A percentile compares a stretch with the other conserved stretches of the same genome.
phyloP scores from a whole-genome alignment of 2,113 vertebrate species.

The Lophura nycthemera region DNA sequence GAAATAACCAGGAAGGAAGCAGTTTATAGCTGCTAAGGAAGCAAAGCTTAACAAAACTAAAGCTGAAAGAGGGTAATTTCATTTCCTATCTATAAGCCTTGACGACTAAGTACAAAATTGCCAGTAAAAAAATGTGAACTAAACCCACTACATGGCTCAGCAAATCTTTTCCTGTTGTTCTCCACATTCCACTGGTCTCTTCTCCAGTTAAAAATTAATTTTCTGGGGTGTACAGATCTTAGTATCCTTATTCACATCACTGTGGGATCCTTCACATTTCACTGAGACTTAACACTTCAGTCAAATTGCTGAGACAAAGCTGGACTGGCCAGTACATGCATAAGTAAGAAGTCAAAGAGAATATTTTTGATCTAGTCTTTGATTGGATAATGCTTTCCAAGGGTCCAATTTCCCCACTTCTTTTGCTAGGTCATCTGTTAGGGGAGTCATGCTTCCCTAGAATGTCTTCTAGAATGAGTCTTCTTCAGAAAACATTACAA shows the following conservation, averaged over 20 bases:
- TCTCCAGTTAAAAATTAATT: not conserved
- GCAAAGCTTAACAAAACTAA: not conserved
- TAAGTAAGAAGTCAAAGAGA: constrained; percentile 7
- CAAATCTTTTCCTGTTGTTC: not conserved
- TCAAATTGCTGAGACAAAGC: not conserved
- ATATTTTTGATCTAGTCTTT: not conserved
- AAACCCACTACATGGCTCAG: not conserved
- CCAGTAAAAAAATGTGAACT: not conserved
- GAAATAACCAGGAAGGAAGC: not conserved
- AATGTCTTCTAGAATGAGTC: not conserved
- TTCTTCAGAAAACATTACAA: not conserved
- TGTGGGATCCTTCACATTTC: not conserved
- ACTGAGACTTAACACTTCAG: not conserved
- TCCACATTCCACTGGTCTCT: fast-evolving
- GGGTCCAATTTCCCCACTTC: not conserved
- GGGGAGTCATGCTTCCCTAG: not conserved
- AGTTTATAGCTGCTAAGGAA: not conserved
- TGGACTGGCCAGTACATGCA: not conserved
- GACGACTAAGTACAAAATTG: not conserved
- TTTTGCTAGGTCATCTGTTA: not conserved
- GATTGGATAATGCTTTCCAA: not conserved
- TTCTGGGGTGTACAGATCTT: not conserved
- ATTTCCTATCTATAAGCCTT: not conserved
- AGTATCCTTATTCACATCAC: not conserved
- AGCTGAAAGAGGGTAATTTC: not conserved